Evolutionary conservation across 2,113 vertebrate species (phyloP).

Genomic region (Zootoca vivipara): DNA sequence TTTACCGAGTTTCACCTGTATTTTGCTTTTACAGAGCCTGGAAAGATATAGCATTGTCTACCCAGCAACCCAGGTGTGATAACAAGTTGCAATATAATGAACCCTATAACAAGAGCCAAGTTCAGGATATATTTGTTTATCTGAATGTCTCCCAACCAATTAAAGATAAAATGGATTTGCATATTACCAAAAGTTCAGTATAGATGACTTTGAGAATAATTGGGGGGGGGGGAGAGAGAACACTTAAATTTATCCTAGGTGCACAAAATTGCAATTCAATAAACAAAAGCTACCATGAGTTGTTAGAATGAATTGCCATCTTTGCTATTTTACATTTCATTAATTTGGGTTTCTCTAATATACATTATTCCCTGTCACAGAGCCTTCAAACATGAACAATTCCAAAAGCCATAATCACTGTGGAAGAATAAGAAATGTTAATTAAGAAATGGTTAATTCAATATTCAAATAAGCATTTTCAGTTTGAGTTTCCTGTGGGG

Average conservation of each 20-base stretch:
- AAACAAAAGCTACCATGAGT: background rate
- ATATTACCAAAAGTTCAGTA: background rate
- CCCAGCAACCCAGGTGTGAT: background rate
- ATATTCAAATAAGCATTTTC: background rate
- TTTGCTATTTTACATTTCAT: background rate
- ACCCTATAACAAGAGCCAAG: background rate
- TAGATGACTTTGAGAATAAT: background rate
- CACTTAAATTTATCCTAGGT: background rate
- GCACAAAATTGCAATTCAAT: background rate
- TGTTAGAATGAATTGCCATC: background rate
- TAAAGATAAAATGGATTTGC: background rate
- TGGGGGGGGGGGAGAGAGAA: no score
- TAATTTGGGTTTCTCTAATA: background rate
- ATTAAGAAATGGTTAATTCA: background rate
- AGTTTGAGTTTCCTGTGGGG: background rate
- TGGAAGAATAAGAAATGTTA: background rate
- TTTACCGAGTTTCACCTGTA: no score
- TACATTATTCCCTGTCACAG: background rate
- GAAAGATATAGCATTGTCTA: background rate
- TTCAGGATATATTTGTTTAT: background rate
- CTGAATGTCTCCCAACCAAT: background rate
- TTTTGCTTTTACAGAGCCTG: background rate
- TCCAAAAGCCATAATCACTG: background rate
- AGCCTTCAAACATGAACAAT: background rate
- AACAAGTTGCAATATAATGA: background rate